Base-by-base conservation (phyloP, 2,888 invertebrate species). In the Lasiommata megera region DNA sequence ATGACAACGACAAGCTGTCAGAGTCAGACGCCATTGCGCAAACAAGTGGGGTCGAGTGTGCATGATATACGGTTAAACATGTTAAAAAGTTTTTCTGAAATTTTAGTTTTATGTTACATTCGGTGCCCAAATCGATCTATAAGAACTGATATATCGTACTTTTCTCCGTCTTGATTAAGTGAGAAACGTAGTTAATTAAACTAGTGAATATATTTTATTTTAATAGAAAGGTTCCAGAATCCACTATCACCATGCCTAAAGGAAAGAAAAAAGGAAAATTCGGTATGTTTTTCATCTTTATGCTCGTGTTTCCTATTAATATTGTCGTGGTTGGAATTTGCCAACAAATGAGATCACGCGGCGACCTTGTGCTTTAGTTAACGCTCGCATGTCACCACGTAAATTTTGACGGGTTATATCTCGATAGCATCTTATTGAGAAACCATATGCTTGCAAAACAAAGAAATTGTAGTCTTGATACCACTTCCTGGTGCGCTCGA, bases 91-190 rank as follows among this genome's bases (percentile, higher is more conserved):
- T 93, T 93, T 92, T 88, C 91, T 90, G 92, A 91, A 90, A 92
- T 93, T 92, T 93, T 92, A 90, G 92, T 92, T 92, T 92, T 92
- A 92, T 93, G 93, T 93, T 93, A 92, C 92, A 94, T 94, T 93
- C 92, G 92, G 93, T 93, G 93, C 87, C 88, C 91, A 89, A 93
- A 92, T 92, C 92, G 92, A 92, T 92, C 92, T 91, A 93, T 92
- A 92, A 93, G 92, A 93, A 93, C 93, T 92, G 92, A 91, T 92
- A 93, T 93, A 93, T 88, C 92, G 80, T 94, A 94, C 93, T 93
- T 93, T 94, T 93, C 93, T 92, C 94, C 94, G 84, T 95, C 95
- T 94, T 95, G 95, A 95, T 95, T 92, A 91, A 84, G 89, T 87
- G 88, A 75, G 77, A 83, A 80, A 73, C 71, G 68, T 89, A 89